Evolutionary conservation across 2,888 invertebrate genomes (phyloP).

Genomic region (Lucinisca nassula): DNA sequence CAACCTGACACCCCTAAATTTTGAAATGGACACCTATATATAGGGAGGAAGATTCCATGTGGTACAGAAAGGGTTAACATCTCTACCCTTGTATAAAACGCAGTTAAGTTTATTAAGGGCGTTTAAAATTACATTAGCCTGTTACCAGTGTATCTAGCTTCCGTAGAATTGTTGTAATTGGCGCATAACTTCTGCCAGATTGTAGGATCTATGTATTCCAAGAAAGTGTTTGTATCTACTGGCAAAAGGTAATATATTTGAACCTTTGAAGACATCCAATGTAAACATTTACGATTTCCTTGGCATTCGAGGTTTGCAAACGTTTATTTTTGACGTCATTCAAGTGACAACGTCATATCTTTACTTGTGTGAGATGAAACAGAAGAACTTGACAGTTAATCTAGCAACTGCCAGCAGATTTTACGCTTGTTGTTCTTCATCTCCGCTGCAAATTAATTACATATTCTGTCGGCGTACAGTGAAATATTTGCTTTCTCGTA

Average conservation of each 20-base stretch:
- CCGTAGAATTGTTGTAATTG: too few relatives aligned
- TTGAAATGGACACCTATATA: too few relatives aligned
- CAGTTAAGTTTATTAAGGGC: too few relatives aligned
- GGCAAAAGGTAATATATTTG: neutral
- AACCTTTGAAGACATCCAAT: neutral
- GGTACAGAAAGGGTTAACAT: too few relatives aligned
- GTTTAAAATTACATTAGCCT: too few relatives aligned
- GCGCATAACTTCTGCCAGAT: neutral
- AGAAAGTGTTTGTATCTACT: too few relatives aligned
- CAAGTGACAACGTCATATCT: conserved; percentile 8
- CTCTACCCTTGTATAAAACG: too few relatives aligned
- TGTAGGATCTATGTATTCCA: neutral
- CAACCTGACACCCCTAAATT: too few relatives aligned
- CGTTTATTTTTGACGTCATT: conserved; percentile 17
- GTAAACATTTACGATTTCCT: neutral
- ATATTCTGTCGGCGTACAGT: neutral
- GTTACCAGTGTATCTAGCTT: too few relatives aligned
- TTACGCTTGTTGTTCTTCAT: conserved; percentile 10
- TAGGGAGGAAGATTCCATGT: too few relatives aligned
- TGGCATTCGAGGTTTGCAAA: neutral
- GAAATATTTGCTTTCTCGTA: neutral
- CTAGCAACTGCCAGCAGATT: neutral
- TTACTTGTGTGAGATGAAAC: neutral
- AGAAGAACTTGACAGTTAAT: neutral
- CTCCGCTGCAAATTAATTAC: neutral